phyloP scores from a whole-genome alignment of 2,888 invertebrate genomes.

The Polyommatus icarus region DNA sequence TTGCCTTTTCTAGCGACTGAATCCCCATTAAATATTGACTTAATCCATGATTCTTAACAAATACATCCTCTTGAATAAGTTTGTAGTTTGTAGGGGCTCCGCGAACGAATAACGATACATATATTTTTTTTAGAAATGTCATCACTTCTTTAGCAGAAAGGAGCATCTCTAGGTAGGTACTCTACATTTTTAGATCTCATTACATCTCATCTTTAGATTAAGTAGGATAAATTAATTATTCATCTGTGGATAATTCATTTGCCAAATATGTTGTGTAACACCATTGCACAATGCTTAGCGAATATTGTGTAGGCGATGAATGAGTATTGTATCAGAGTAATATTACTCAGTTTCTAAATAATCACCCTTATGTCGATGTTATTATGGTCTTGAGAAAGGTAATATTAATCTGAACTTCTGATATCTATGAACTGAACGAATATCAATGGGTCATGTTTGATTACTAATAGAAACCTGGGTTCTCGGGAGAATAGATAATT shows the following conservation, averaged over 20 bases:
- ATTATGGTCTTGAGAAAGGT: background rate
- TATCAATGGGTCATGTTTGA: constrained; percentile 4
- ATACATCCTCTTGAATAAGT: no score
- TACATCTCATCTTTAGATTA: no score
- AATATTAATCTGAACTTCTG: background rate
- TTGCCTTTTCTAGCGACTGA: no score
- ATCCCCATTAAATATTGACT: no score
- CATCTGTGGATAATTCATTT: background rate
- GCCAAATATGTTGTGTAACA: constrained; percentile 1
- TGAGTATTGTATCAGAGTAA: background rate
- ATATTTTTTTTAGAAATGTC: no score
- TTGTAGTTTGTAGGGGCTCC: no score
- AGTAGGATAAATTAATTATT: background rate
- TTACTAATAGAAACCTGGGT: background rate
- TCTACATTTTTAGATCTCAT: no score
- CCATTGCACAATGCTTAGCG: background rate
- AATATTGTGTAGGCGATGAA: constrained; percentile 2
- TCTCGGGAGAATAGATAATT: background rate
- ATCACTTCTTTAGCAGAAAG: no score
- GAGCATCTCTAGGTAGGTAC: no score
- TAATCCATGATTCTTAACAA: no score
- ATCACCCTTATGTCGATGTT: background rate
- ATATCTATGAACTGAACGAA: no score
- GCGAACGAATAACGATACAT: no score
- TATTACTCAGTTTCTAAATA: background rate